Conservation (phyloP, 2,888 invertebrate species). For the Aleiodes testaceus region DNA sequence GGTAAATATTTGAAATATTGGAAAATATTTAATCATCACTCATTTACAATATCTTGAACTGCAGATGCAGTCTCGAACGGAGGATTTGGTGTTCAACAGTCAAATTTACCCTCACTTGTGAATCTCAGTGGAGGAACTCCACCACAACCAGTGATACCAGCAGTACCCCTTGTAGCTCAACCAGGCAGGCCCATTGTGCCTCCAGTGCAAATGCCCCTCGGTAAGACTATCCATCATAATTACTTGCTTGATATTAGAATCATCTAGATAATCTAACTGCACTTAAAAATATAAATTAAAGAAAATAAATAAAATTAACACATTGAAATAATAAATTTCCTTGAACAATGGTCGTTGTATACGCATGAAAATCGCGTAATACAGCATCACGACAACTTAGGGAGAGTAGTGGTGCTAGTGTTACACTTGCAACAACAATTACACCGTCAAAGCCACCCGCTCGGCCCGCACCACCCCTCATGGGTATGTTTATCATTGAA, state of each 20-base stretch:
- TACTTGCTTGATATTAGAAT: conserved; percentile 21
- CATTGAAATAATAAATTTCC: conserved; percentile 25
- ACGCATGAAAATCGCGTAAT: conserved; percentile 62
- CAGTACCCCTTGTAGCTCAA: conserved; percentile 54
- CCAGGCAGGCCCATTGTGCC: conserved; percentile 57
- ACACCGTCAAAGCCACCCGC: conserved; percentile 70
- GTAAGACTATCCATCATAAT: conserved; percentile 42
- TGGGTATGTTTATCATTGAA: conserved; percentile 67
- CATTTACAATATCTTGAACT: neutral
- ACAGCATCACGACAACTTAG: conserved; percentile 70
- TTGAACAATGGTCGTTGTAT: conserved; percentile 40
- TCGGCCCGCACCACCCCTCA: conserved; percentile 71
- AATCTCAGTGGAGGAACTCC: conserved; percentile 47
- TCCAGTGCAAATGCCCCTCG: conserved; percentile 60
- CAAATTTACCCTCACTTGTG: conserved; percentile 42
- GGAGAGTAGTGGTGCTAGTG: conserved; percentile 67
- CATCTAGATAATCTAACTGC: conserved; percentile 4
- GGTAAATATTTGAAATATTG: conserved; percentile 63
- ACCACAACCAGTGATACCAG: conserved; percentile 51
- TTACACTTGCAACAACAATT: conserved; percentile 67
- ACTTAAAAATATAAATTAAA: neutral
- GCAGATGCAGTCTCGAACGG: conserved; percentile 49
- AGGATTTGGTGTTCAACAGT: conserved; percentile 39
- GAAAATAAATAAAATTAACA: neutral
- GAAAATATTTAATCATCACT: no score